Percentiles rank a stretch among this genome's conserved stretches.
Evolutionary conservation across 2,888 invertebrate species (phyloP).

Genomic region (Leucophenga maculata): DNA sequence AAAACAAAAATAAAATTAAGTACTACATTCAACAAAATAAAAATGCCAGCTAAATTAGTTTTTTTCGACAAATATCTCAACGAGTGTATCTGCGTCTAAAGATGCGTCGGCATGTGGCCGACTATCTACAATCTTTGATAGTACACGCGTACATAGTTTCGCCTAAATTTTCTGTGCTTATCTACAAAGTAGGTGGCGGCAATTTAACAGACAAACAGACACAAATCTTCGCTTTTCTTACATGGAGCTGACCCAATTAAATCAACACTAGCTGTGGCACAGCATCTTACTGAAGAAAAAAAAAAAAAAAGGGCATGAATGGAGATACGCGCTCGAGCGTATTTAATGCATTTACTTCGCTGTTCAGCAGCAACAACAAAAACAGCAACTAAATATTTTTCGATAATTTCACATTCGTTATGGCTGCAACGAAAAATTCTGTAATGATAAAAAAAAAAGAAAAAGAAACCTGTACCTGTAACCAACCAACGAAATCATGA

Average conservation of each 20-base stretch:
- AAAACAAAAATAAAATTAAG: background rate
- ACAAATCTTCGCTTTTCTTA: background rate
- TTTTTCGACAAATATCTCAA: constrained; percentile 18
- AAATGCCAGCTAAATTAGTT: constrained; percentile 25
- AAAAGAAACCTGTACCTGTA: background rate
- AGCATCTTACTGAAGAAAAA: background rate
- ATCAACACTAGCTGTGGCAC: background rate
- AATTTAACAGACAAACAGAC: constrained; percentile 41
- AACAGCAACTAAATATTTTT: constrained; percentile 14
- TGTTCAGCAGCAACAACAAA: constrained; percentile 36
- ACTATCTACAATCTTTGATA: constrained; percentile 50
- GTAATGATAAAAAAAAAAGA: constrained; percentile 38
- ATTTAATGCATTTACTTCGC: constrained; percentile 2
- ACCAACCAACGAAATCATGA: constrained; percentile 3
- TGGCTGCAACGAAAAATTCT: constrained; percentile 54
- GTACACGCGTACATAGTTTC: constrained; percentile 17
- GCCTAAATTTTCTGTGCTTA: too few relatives aligned
- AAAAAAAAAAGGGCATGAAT: background rate
- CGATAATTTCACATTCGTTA: constrained; percentile 62
- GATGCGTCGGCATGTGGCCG: constrained; percentile 45
- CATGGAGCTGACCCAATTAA: background rate
- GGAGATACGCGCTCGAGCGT: background rate
- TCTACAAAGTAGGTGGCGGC: constrained; percentile 64
- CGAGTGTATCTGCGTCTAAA: constrained; percentile 10
- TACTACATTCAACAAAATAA: background rate